Percentiles rank a stretch among this genome's conserved stretches.
Conservation (phyloP, 30 jellyfish, hydroid and myxozoan genomes). For the Mastigias papua region DNA sequence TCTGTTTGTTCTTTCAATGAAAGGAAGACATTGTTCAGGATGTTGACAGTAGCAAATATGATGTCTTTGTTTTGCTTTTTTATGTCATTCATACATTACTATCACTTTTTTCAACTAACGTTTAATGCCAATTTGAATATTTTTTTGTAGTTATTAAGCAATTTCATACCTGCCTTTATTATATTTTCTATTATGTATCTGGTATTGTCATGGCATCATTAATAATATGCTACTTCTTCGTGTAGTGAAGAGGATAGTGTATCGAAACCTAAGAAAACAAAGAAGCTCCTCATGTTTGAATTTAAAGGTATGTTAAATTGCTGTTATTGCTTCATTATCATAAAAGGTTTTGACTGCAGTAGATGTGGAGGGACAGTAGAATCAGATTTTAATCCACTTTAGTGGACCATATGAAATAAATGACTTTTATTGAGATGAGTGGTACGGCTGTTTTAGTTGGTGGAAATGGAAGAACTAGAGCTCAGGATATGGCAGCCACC, state of each 20-base stretch:
- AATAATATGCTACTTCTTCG: too few relatives aligned
- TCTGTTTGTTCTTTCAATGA: not conserved
- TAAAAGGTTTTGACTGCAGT: not conserved
- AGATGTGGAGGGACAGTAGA: not conserved
- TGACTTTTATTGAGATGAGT: not conserved
- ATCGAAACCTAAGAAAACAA: conserved; percentile 92
- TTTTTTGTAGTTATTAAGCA: too few relatives aligned
- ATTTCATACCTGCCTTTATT: too few relatives aligned
- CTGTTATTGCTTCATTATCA: not conserved
- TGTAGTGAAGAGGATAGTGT: conserved; percentile 98
- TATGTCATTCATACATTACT: not conserved
- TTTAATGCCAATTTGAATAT: too few relatives aligned
- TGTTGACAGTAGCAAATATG: too few relatives aligned
- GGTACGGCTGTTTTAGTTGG: conserved; percentile 61
- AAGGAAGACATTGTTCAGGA: not conserved
- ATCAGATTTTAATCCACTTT: not conserved
- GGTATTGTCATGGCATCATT: too few relatives aligned
- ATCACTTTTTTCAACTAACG: not conserved
- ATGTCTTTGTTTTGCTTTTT: not conserved
- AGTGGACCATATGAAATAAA: not conserved
- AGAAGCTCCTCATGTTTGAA: conserved; percentile 94
- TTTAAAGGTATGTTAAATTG: conserved; percentile 79
- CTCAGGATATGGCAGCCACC: conserved; percentile 96
- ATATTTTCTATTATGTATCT: too few relatives aligned
- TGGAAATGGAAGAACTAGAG: conserved; percentile 91